phyloP scores from a whole-genome alignment of 1,140 invertebrate species.

The Tetragonula clypearis region DNA sequence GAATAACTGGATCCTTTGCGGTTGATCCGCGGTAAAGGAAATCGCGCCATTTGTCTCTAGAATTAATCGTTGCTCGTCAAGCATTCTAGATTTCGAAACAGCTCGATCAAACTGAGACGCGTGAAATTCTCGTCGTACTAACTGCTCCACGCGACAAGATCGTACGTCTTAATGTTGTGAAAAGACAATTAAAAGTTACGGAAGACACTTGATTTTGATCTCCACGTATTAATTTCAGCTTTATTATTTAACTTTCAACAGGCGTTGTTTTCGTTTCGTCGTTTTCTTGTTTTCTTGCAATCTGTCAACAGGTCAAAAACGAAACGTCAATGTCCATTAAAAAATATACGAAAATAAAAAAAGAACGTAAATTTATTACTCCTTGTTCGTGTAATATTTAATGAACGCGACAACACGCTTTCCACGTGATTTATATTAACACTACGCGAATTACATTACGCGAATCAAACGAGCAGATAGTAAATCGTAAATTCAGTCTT shows the following conservation, averaged over 20 bases:
- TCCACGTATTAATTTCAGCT: not conserved
- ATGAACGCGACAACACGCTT: no score
- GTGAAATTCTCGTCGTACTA: not conserved
- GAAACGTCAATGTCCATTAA: not conserved
- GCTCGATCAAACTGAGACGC: not conserved
- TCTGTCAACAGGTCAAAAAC: not conserved
- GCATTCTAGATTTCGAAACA: not conserved
- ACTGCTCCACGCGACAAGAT: not conserved
- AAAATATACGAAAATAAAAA: not conserved
- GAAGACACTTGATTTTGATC: not conserved
- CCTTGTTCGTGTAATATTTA: no score
- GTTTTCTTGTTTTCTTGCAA: not conserved
- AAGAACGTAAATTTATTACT: not conserved
- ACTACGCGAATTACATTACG: no score
- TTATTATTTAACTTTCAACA: not conserved
- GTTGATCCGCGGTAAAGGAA: not conserved
- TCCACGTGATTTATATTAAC: no score
- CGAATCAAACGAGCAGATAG: no score
- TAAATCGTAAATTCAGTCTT: no score
- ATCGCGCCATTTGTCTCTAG: not conserved
- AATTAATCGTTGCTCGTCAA: conserved; percentile 12
- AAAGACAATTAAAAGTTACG: not conserved
- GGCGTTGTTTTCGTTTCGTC: not conserved
- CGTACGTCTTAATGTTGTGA: not conserved
- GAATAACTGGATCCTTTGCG: not conserved